Evolutionary conservation across 2,113 vertebrate species (phyloP), one percentile per base, ranked within the genome.

Genomic region (Heliornis fulica): DNA sequence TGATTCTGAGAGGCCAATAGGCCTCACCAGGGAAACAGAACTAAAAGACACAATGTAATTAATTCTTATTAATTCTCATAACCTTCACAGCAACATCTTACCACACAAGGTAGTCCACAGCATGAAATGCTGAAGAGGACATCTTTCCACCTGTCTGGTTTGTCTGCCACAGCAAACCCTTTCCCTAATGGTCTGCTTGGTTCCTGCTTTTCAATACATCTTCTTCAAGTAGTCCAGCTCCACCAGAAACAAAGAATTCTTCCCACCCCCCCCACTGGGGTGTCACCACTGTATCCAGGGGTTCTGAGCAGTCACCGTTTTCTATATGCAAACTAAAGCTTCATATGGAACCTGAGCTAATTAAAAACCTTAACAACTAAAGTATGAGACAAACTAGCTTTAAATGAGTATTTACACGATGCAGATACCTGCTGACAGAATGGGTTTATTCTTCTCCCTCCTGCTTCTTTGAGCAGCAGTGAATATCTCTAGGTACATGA

Each of bases 371-470:
- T 36, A 48, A 11, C 31, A 76, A 91, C 56, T 59, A 25, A 41
- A 86, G 48, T 81, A 71, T 60, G 68, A 94, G 90, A 74, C 26
- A 48, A 93, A 77, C 40, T 88, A 76, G 36, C 83, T 90, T 46
- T 70, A 64, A 38, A 32, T 56, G n/a, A 25, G 19, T 83, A 93
- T 92, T 95, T 83, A 75, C 32, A 53, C 5, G 50, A 69, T 51
- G 40, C 40, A 68, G 56, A 86, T 83, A 92, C 85, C 85, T 94
- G 85, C 88, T 90, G 85, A 75, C 70, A n/a, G 16, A 81, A 90
- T 8, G 7, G 60, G 51, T 60, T 86, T 43, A 7, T 60, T 83
- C 61, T 87, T 61, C 46, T 76, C 29, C 51, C 79, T 92, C 79
- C 85, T 60, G 71, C 68, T 83, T 90, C 68, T 87, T 92, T 81